These are phyloP conservation scores for Ditula angustiorana DNA, from an alignment of 2,888 invertebrate genomes.

Conservation along the genomic window DNA sequence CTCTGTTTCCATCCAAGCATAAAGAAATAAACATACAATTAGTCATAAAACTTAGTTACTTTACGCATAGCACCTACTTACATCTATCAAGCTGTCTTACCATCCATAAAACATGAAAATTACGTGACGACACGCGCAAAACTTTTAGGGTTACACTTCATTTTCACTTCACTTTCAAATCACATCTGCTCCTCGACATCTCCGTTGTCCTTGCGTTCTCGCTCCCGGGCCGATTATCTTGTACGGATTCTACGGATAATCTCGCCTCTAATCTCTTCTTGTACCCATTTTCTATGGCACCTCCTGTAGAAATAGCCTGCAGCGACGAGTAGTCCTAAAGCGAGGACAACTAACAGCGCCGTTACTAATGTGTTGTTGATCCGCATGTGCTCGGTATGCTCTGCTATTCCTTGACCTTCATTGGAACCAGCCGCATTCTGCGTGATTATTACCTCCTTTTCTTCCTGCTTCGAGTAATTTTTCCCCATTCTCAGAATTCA, in stretches of 20 bases:
- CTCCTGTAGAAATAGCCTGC: neutral
- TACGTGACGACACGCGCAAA: no score
- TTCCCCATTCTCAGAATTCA: neutral
- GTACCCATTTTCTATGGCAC: neutral
- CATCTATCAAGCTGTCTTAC: neutral
- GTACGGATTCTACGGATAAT: no score
- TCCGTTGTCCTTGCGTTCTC: no score
- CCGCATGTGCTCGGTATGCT: neutral
- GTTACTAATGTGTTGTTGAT: neutral
- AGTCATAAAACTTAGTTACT: neutral
- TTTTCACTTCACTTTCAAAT: no score
- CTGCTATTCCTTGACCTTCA: neutral
- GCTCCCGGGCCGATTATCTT: no score
- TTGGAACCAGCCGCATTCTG: conserved; percentile 9
- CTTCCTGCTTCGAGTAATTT: neutral
- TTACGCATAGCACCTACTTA: neutral
- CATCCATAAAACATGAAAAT: no score
- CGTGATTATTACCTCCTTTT: neutral
- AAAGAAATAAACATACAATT: neutral
- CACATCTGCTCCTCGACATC: no score
- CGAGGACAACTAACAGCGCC: neutral
- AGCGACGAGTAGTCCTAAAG: neutral
- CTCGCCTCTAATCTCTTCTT: no score
- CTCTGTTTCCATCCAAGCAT: neutral
- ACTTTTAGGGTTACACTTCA: no score